phyloP scores from a whole-genome alignment of 2,888 invertebrate genomes.

The Hirtodrosophila trivittata region DNA sequence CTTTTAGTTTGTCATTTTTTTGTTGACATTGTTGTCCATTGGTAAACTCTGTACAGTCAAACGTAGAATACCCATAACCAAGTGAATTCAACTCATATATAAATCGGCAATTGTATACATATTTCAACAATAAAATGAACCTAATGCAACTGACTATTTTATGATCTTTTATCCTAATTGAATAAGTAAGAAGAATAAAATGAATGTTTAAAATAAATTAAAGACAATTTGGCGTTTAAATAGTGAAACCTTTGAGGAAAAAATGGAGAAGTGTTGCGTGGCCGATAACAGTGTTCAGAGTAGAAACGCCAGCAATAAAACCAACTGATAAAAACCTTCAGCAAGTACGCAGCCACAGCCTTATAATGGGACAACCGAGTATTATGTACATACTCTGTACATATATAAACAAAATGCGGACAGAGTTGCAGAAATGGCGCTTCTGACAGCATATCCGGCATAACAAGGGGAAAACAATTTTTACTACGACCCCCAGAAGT shows the following conservation, averaged over 20 bases:
- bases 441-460: constrained; percentile 48
- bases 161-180: too few species aligned
- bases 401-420: constrained; percentile 21
- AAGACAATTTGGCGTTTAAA: too few species aligned
- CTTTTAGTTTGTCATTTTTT: constrained; percentile 35
- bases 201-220: too few species aligned
- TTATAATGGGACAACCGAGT: constrained; percentile 13
- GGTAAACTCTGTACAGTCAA: constrained; percentile 8
- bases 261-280: constrained; percentile 1
- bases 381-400: too few species aligned
- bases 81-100: too few species aligned
- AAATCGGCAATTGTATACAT: too few species aligned
- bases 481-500: constrained; percentile 60
- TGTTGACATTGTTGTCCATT: constrained; percentile 9
- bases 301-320: constrained; percentile 9
- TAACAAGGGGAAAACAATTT: constrained; percentile 39
- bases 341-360: constrained; percentile 14
- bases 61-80: neutral
- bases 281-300: constrained; percentile 10
- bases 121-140: too few species aligned
- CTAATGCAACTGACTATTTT: too few species aligned
- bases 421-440: constrained; percentile 31
- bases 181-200: too few species aligned
- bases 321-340: constrained; percentile 33
- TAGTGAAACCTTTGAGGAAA: neutral